These are phyloP conservation scores for Intellagama lesueurii DNA, from an alignment of 2,797 vertebrate species.

Conservation along the genomic window DNA sequence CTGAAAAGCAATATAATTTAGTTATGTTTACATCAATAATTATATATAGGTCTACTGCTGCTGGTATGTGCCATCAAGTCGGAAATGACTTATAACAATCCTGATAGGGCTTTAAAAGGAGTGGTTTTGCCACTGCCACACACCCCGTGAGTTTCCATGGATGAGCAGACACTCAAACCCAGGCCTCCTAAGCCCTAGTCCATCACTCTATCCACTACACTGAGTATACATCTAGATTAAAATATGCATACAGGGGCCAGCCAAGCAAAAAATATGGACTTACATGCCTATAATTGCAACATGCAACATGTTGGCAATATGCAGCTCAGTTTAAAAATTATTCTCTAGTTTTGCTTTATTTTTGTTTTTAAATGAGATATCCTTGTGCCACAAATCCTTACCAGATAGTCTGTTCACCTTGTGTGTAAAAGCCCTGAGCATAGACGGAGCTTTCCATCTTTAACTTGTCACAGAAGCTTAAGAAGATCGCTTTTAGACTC, in stretches of 20 bases:
- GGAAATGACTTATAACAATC: too few relatives aligned
- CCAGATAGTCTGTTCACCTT: not conserved
- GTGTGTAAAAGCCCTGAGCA: not conserved
- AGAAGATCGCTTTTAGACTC: conserved; percentile 14
- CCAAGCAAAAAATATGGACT: not conserved
- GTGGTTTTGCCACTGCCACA: too few relatives aligned
- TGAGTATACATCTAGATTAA: too few relatives aligned
- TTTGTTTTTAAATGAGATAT: not conserved
- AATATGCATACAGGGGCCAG: too few relatives aligned
- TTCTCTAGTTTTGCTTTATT: not conserved
- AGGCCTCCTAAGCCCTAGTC: too few relatives aligned
- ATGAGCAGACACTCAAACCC: too few relatives aligned
- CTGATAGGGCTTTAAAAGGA: too few relatives aligned
- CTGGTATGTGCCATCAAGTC: too few relatives aligned
- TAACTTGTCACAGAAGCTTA: conserved; percentile 14
- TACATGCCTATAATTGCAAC: not conserved
- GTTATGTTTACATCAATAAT: not conserved
- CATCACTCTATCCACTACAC: too few relatives aligned
- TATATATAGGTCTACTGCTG: not conserved
- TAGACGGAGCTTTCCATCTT: not conserved
- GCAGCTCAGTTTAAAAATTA: not conserved
- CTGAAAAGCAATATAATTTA: not conserved
- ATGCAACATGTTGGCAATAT: not conserved
- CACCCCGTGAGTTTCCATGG: too few relatives aligned
- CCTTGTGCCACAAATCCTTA: not conserved